Percentiles rank a stretch among this genome's conserved stretches.
Evolutionary conservation across 2,888 invertebrate genomes (phyloP).

Genomic region (Oxycera nigricornis): DNA sequence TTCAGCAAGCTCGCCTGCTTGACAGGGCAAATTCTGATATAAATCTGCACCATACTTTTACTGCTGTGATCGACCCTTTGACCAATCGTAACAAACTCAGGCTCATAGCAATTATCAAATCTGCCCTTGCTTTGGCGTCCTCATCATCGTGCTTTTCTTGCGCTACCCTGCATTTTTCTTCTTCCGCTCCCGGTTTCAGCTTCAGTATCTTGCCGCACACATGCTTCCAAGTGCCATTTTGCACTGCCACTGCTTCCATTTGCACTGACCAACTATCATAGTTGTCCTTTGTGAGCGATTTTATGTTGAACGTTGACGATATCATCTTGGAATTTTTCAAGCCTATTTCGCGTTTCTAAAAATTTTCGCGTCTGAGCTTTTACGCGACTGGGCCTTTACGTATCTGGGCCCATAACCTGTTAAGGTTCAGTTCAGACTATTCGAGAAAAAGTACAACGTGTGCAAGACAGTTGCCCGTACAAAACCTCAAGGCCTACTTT

Average conservation of each 20-base stretch:
- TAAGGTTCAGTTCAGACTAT: no score
- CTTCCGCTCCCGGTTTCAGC: background rate
- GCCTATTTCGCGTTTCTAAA: no score
- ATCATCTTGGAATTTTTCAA: no score
- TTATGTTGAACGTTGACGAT: no score
- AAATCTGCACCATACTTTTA: conserved; percentile 8
- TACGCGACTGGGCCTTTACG: no score
- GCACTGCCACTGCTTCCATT: background rate
- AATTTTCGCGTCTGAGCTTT: no score
- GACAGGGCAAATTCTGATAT: conserved; percentile 34
- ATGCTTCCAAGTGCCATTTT: conserved; percentile 1
- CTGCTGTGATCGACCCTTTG: conserved; percentile 28
- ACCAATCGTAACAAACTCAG: conserved; percentile 34
- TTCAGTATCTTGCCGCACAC: background rate
- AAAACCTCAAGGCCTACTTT: no score
- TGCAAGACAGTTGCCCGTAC: no score
- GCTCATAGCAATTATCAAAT: background rate
- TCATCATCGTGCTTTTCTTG: background rate
- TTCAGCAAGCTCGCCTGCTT: conserved; percentile 37
- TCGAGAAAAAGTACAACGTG: no score
- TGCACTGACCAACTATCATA: background rate
- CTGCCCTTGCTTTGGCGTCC: background rate
- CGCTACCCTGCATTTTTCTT: background rate
- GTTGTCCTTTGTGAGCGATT: no score
- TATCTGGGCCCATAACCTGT: no score